Percentiles rank a stretch among this genome's conserved stretches.
These are phyloP conservation scores for Nothobranchius kuhntae DNA, from an alignment of 2,113 vertebrate species.

Conservation along the genomic window DNA sequence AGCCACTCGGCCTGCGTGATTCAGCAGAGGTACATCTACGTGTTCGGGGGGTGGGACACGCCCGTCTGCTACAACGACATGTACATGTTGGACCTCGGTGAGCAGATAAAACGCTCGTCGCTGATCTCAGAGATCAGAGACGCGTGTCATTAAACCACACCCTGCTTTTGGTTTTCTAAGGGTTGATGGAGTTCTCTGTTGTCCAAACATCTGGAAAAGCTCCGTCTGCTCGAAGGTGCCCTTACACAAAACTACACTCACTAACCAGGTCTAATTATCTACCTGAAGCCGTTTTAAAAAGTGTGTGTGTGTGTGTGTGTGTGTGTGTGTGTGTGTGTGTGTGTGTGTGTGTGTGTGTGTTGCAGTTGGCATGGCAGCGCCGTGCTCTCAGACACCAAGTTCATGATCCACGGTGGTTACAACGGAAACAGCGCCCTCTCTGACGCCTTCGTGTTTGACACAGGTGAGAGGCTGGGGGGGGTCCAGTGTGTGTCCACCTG, in stretches of 20 bases:
- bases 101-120: conserved; percentile 21
- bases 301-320: too few relatives aligned
- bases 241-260: not conserved
- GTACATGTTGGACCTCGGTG: conserved; percentile 83
- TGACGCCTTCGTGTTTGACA: conserved; percentile 78
- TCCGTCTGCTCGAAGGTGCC: conserved; percentile 82
- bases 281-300: not conserved
- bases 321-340: not conserved
- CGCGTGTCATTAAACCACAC: fast-evolving
- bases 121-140: not conserved
- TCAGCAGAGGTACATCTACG: conserved; percentile 72
- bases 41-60: conserved; percentile 79
- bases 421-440: conserved; percentile 74
- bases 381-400: conserved; percentile 70
- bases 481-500: too few relatives aligned
- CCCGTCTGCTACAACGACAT: conserved; percentile 82
- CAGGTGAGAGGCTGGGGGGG: conserved; percentile 49
- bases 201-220: conserved; percentile 74
- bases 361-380: conserved; percentile 77
- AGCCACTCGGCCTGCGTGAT: conserved; percentile 81
- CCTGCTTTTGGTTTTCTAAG: conserved; percentile 49
- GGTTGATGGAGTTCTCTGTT: conserved; percentile 83
- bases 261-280: too few relatives aligned
- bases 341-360: not conserved
- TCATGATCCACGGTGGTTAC: conserved; percentile 79